Evolutionary conservation across 2,888 invertebrate species (phyloP), one percentile per base, ranked within the genome.

Genomic region (Criorhina ranunculi): DNA sequence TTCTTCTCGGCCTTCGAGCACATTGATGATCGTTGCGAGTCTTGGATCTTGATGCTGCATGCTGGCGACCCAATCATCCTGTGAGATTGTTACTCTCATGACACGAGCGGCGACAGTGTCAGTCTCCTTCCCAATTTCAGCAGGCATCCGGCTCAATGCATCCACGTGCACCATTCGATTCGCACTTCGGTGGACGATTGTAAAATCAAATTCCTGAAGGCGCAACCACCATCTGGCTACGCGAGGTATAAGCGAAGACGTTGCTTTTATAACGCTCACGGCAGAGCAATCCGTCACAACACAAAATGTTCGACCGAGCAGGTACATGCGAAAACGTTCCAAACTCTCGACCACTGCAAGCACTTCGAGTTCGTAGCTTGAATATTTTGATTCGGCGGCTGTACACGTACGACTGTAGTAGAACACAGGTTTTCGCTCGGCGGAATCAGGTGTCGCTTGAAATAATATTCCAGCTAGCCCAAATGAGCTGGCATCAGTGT

Each of bases 331-430:
- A n/a, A 62, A 62, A 31, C 44, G 44, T 33, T 62, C 44, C 62
- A 44, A 44, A 29, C 62, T 62, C 44, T 46, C 46, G 44, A 44
- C 44, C 44, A 62, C 62, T 44, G 62, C 62, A 44, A 31, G 62
- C 62, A 46, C 44, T 62, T 62, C 62, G 7, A 44, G 44, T 62
- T 62, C 62, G 62, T 62, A 62, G 62, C 33, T 64, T 33, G 49
- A 59, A 9, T 49, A 64, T 49, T 46, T 46, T 19, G 31, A 46
- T 17, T 64, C 49, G 9, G 64, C 33, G 9, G 64, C 11, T 9
- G 64, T 64, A 24, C 64, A 44, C 1, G 46, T 46, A 11, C 64
- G 64, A 35, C 64, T 64, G 24, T 64, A 46, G 49, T 64, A 46
- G 46, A 64, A 64, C 15, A 64, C 64, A 31, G 64, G 64, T 35